Evolutionary conservation across 2,888 invertebrate species (phyloP).

Genomic region (Tenthredo livida): DNA sequence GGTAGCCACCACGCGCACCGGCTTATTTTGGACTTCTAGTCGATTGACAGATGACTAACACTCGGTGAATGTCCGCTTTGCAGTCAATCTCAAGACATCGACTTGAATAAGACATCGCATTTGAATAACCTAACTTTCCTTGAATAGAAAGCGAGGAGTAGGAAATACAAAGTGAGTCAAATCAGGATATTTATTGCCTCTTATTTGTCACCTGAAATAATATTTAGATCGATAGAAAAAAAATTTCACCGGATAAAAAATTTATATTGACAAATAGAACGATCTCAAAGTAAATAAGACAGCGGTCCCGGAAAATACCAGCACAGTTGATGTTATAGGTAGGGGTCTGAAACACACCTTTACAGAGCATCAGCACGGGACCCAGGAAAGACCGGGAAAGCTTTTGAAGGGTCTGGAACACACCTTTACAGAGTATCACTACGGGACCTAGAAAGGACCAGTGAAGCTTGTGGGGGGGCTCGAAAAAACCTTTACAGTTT

Average conservation of each 20-base stretch:
- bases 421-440: background rate
- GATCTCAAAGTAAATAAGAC: background rate
- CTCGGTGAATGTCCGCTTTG: too few species aligned
- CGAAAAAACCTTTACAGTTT: conserved; percentile 1
- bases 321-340: background rate
- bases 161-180: too few species aligned
- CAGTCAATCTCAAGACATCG: too few species aligned
- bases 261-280: background rate
- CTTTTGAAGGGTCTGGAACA: background rate
- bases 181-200: background rate
- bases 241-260: background rate
- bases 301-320: conserved; percentile 5
- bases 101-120: too few species aligned
- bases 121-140: too few species aligned
- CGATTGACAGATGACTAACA: too few species aligned
- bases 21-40: too few species aligned
- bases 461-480: background rate
- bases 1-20: too few species aligned
- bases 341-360: too few species aligned
- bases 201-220: background rate
- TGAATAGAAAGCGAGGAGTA: too few species aligned
- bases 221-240: background rate
- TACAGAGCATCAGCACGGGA: background rate
- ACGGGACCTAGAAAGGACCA: conserved; percentile 13
- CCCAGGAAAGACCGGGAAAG: background rate